Conservation (phyloP, 2,888 invertebrate genomes). For the Aricia artaxerxes region DNA sequence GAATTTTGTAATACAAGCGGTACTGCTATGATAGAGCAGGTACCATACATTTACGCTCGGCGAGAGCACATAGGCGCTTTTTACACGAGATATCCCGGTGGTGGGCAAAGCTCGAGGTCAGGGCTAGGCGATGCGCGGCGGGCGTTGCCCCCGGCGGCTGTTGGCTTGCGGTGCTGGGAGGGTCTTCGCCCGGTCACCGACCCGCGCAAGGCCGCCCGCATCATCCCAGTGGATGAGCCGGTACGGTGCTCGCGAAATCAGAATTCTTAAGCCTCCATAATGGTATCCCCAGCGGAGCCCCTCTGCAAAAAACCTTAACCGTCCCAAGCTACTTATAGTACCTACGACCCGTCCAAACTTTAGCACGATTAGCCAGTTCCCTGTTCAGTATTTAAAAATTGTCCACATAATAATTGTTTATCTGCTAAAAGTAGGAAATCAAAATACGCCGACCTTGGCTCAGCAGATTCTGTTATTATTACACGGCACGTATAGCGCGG, state of each 20-base stretch:
- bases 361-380: not conserved
- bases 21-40: not conserved
- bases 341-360: not conserved
- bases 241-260: conserved; percentile 63
- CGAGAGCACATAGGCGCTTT: conserved; percentile 1
- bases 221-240: conserved; percentile 66
- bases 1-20: not conserved
- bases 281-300: not conserved
- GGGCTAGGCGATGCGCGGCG: conserved; percentile 59
- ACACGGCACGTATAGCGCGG: not conserved
- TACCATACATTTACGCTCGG: not conserved
- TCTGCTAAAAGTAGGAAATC: conserved; percentile 7
- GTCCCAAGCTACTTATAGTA: not conserved
- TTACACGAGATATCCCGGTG: conserved; percentile 30
- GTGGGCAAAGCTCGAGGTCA: conserved; percentile 50
- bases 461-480: conserved; percentile 6
- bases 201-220: conserved; percentile 78
- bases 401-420: not conserved
- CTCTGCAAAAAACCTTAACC: not conserved
- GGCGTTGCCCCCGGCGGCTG: conserved; percentile 80
- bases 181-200: conserved; percentile 80
- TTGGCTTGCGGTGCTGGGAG: conserved; percentile 70
- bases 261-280: not conserved
- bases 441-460: not conserved
- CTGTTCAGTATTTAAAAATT: not conserved